Percentiles rank a stretch among this genome's conserved stretches.
Evolutionary conservation across 2,888 invertebrate genomes (phyloP).

Genomic region (Trichopoda pennipes): DNA sequence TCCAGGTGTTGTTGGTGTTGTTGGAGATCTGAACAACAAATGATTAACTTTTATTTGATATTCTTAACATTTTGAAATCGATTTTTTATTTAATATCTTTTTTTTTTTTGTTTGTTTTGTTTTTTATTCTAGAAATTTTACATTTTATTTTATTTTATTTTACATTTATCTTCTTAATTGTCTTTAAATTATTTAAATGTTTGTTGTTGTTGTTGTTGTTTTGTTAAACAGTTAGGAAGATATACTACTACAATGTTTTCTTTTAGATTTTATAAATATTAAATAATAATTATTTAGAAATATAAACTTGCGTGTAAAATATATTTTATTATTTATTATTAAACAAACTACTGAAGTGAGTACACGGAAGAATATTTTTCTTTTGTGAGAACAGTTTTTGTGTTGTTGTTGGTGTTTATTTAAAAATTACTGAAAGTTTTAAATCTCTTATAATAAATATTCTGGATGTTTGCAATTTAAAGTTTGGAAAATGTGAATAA

Average conservation of each 20-base stretch:
- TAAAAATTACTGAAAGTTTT: too few relatives aligned
- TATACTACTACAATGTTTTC: conserved; percentile 27
- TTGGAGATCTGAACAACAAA: conserved; percentile 86
- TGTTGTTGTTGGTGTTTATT: too few relatives aligned
- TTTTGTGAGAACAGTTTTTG: background rate
- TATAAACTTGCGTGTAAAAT: conserved; percentile 10
- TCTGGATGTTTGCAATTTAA: too few relatives aligned
- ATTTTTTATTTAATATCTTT: conserved; percentile 11
- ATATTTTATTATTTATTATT: conserved; percentile 4
- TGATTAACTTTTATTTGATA: conserved; percentile 58
- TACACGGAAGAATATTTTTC: background rate
- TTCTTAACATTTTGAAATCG: conserved; percentile 27
- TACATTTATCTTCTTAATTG: conserved; percentile 43
- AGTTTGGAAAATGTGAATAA: too few relatives aligned
- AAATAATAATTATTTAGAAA: background rate
- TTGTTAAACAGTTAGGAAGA: conserved; percentile 51
- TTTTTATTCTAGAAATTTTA: too few relatives aligned
- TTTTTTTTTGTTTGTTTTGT: background rate
- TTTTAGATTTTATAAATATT: conserved; percentile 10
- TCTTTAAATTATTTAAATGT: conserved; percentile 41
- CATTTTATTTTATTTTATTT: conserved; percentile 20
- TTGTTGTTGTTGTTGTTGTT: conserved; percentile 57
- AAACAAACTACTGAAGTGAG: background rate
- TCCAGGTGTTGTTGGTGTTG: conserved; percentile 86
- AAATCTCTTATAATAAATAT: too few relatives aligned